Base-by-base conservation (phyloP, 2,888 invertebrate genomes). In the Diarsia dahlii region DNA sequence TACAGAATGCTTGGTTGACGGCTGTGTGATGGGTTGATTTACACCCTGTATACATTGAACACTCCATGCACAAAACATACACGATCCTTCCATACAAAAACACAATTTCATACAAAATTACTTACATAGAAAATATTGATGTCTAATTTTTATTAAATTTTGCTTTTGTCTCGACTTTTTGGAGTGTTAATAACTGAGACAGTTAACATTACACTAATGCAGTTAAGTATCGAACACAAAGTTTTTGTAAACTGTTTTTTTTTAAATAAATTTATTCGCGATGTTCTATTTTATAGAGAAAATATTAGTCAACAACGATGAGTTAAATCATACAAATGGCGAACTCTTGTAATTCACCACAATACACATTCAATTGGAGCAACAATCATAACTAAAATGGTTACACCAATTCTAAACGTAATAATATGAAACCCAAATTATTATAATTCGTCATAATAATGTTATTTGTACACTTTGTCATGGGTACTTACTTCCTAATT, bases 321-420 rank as follows among this genome's bases (percentile, higher is more conserved):
- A 34, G 28, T 52, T 52, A 71, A 71, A 13, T 46, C 28, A 34
- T 34, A 13, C n/a, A 62, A 62, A 74, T 74, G 62, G 20, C 58
- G 28, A 39, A 28, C 28, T 20, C 58, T 23, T 60, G 71, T 28
- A 28, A 28, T 71, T 71, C 52, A 54, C 52, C 46, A 63, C 72
- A 62, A 63, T 71, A 72, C 62, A 34, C 52, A 63, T 54, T 72
- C 34, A 63, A 63, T 72, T 72, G 45, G 10, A 20, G n/a, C 23
- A 15, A 71, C 45, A 71, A 28, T 60, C n/a, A 34, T 23, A 54
- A 54, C 6, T 68, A 45, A 67, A 39, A 52, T 28, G 9, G 18
- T 52, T 46, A 28, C 18, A 18, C 28, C 45, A 20, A 23, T 58
- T 39, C 20, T 73, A 56, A 72, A 34, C 46, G 18, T 69, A 28